Base-by-base conservation (phyloP, 2,113 vertebrate genomes). In the Vimba vimba region DNA sequence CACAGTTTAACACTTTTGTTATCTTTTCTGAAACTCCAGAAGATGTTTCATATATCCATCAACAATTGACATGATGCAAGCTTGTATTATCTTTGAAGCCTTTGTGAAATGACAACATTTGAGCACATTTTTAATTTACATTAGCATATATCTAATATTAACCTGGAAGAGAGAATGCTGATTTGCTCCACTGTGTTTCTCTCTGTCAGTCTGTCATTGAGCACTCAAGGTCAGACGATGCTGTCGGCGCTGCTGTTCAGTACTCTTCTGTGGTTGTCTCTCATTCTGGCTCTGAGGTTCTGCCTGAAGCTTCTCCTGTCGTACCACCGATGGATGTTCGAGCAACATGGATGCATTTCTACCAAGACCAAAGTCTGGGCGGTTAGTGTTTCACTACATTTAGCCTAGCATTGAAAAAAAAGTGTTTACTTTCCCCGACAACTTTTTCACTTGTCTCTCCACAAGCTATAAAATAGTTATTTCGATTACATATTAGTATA, bases 261-360 rank as follows among this genome's bases (percentile, higher is more conserved):
- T 78, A 97, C 96, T 0, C 92, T 94, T 74, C 91, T 98, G 4
- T 98, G 97, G 97, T 93, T 96, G 74, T 94, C 95, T 10, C 93
- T 98, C 86, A 95, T 97, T 91, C 93, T 96, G 50, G 93, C 95
- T 0, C 96, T 97, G 79, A 92, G 96, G 4, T 93, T 96, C 89
- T 96, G 95, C 68, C 94, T 98, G 62, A 96, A 95, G 86, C 89
- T 95, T 83, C 94, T 98, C 10, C 93, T 98, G 15, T 96, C 96
- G 45, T 97, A 98, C 87, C 97, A 97, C 43, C 94, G 91, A 59
- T 97, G 97, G 97, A 96, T 97, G 91, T 96, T 96, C 0, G 96
- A 98, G 85, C 93, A 94, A 83, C 96, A 95, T 6, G 96, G 96
- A n/a, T 86, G 87, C 17, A 87, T 96, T 64, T 96, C 96, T 73